Evolutionary conservation across 1,140 invertebrate species (phyloP).

Genomic region (Oncopeltus fasciatus): DNA sequence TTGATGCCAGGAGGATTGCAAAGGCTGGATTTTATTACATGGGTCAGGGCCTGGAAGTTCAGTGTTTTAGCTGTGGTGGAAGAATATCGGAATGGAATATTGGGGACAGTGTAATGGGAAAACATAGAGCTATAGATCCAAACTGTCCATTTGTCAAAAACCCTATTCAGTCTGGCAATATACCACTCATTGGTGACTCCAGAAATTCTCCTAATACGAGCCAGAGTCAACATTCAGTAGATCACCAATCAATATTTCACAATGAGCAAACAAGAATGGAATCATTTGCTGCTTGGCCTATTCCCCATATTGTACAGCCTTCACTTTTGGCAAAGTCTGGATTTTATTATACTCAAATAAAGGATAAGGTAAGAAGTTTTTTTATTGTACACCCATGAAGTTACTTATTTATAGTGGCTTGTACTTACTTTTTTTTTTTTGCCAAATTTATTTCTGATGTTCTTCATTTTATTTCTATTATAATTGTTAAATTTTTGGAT

Average conservation of each 20-base stretch:
- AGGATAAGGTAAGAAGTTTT: conserved; percentile 34
- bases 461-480: no score
- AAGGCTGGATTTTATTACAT: conserved; percentile 71
- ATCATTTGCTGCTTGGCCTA: conserved; percentile 51
- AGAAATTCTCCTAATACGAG: neutral
- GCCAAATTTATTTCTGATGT: no score
- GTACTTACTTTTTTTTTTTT: neutral
- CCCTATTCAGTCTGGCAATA: conserved; percentile 45
- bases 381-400: neutral
- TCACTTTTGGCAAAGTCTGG: conserved; percentile 62
- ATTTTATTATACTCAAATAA: conserved; percentile 54
- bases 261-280: conserved; percentile 36
- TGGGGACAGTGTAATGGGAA: conserved; percentile 49
- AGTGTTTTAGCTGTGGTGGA: conserved; percentile 60
- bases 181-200: conserved; percentile 33
- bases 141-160: conserved; percentile 55
- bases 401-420: neutral
- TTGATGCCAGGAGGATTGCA: conserved; percentile 49
- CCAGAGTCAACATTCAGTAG: neutral
- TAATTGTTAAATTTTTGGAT: no score
- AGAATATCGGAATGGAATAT: conserved; percentile 59
- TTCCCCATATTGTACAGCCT: conserved; percentile 41
- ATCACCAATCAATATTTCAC: neutral
- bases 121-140: conserved; percentile 36
- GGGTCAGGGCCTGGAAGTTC: conserved; percentile 46